Evolutionary conservation across 92 coral and sea anemone species (phyloP), one percentile per base, ranked within the genome.

Genomic region (Muricea muricata): DNA sequence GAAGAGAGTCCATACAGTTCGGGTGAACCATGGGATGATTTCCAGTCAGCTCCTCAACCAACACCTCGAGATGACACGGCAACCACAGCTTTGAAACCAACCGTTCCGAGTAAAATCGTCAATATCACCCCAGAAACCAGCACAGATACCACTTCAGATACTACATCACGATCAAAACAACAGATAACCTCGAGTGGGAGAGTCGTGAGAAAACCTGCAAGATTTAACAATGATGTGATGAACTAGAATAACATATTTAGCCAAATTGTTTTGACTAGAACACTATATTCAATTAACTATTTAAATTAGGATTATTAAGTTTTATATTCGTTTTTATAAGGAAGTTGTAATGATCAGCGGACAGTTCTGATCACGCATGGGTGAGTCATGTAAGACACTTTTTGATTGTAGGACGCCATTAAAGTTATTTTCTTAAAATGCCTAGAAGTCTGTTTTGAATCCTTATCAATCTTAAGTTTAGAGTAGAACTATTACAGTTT

Each of bases 101-200:
- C 8, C 68, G 13, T 3, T 24, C 1, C 15, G 68, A 24, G 68
- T 21, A 60, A 4, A 60, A 60, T 12, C 20, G 9, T 1, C 0
- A 14, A 60, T 2, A 60, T 24, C 17, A 24, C 28, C 31, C 68
- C 78, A 69, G 85, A 80, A 75, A 46, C 40, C 42, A 45, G 5
- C 67, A 83, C 18, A n/a, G n/a, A n/a, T n/a, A n/a, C n/a, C n/a
- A n/a, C n/a, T n/a, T n/a, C n/a, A n/a, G n/a, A n/a, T n/a, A n/a
- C n/a, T n/a, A n/a, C n/a, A n/a, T n/a, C n/a, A n/a, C n/a, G n/a
- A n/a, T n/a, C n/a, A n/a, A n/a, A n/a, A n/a, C n/a, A n/a, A n/a
- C n/a, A n/a, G n/a, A n/a, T n/a, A 79, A 83, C 81, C 20, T 46
- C 81, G 33, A 83, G 87, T 55, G 80, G 71, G 34, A 83, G 87